phyloP scores from a whole-genome alignment of 2,888 invertebrate species.

The Carcina quercana region DNA sequence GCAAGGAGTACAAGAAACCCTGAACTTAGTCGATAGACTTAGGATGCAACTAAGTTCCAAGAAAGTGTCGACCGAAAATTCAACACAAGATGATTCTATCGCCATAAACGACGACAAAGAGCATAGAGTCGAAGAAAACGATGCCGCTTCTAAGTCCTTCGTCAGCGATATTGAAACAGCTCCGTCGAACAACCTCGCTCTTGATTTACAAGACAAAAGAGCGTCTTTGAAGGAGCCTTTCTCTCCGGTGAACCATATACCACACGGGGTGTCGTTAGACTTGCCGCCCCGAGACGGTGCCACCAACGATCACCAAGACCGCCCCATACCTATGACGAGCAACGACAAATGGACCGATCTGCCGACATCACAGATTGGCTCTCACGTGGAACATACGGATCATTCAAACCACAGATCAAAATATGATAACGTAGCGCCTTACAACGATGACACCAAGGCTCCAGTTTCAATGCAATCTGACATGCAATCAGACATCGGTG shows the following conservation, averaged over 20 bases:
- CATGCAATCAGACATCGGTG: conserved; percentile 45
- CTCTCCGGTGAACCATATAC: conserved; percentile 27
- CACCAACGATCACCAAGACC: conserved; percentile 28
- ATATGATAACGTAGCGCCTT: conserved; percentile 36
- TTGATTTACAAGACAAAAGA: conserved; percentile 21
- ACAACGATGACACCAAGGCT: conserved; percentile 49
- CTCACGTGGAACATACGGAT: conserved; percentile 31
- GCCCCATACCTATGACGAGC: conserved; percentile 35
- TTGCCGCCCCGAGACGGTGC: conserved; percentile 20
- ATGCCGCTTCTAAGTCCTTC: conserved; percentile 23
- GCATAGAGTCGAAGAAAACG: conserved; percentile 28
- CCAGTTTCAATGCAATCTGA: conserved; percentile 38
- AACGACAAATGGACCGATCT: conserved; percentile 47
- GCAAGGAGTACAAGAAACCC: conserved; percentile 85
- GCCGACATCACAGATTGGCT: conserved; percentile 21
- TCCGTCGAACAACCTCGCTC: conserved; percentile 21
- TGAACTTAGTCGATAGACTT: conserved; percentile 88
- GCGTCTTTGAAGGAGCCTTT: conserved; percentile 25
- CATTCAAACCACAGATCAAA: conserved; percentile 31
- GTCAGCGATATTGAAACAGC: conserved; percentile 34
- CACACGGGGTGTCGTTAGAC: conserved; percentile 20
- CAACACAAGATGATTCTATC: conserved; percentile 48
- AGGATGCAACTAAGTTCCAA: conserved; percentile 81
- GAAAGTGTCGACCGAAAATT: conserved; percentile 72
- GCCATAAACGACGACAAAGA: conserved; percentile 33